Conservation (phyloP, 2,888 invertebrate genomes). For the Leptogaster cylindrica region DNA sequence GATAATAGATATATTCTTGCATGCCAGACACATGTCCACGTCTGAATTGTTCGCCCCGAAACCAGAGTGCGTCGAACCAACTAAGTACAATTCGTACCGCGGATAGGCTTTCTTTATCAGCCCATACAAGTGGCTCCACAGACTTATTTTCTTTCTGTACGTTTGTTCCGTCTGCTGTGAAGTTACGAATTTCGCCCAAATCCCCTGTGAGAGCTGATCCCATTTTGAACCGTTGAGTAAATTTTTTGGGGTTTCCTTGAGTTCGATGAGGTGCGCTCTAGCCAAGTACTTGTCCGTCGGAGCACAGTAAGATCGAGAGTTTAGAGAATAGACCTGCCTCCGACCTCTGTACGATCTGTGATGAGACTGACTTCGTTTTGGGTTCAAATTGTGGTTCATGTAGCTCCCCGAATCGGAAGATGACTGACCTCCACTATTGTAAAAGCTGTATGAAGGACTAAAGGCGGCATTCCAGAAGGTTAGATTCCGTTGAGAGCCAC, state of each 20-base stretch:
- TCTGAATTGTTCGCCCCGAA: conserved; percentile 92
- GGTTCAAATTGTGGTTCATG: no score
- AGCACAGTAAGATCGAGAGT: conserved; percentile 49
- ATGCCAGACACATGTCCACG: conserved; percentile 94
- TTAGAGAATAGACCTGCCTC: conserved; percentile 47
- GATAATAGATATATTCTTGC: conserved; percentile 69
- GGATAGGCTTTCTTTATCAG: conserved; percentile 68
- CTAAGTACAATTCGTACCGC: conserved; percentile 86
- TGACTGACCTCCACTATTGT: no score
- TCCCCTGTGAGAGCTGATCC: conserved; percentile 75
- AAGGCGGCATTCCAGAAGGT: conserved; percentile 43
- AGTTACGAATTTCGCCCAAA: conserved; percentile 80
- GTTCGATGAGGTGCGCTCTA: conserved; percentile 70
- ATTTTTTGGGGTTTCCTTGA: conserved; percentile 69
- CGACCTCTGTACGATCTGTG: conserved; percentile 49
- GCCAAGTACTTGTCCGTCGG: conserved; percentile 74
- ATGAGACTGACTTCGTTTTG: conserved; percentile 43
- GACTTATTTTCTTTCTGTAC: conserved; percentile 81
- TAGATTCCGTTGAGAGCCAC: conserved; percentile 48
- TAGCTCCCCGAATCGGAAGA: no score
- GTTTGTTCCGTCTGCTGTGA: conserved; percentile 82
- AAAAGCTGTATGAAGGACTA: conserved; percentile 37
- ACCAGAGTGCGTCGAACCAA: conserved; percentile 97
- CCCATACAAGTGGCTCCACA: conserved; percentile 79
- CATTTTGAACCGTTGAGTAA: conserved; percentile 68